phyloP scores from a whole-genome alignment of 2,797 vertebrate species.

The Danio choprae region DNA sequence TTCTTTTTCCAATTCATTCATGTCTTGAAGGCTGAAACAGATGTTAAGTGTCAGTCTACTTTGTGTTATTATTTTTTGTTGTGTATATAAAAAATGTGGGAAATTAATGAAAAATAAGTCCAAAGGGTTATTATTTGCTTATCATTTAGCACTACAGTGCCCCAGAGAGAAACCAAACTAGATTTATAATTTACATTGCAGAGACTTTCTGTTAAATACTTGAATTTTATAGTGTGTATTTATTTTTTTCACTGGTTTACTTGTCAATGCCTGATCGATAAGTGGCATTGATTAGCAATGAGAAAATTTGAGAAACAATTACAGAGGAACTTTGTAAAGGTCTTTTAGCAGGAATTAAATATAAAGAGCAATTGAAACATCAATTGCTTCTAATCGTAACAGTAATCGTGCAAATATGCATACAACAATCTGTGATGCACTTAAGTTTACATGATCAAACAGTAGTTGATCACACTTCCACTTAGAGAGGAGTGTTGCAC shows the following conservation, averaged over 20 bases:
- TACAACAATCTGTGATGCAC: not conserved
- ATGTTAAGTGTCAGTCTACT: not conserved
- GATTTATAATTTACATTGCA: conserved; percentile 6
- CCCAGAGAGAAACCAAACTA: conserved; percentile 23
- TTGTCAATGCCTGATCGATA: conserved; percentile 16
- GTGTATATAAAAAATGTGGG: not conserved
- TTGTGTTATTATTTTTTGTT: too few species aligned
- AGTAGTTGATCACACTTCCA: not conserved
- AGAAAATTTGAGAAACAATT: not conserved
- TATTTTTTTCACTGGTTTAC: conserved; percentile 44
- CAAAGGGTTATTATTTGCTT: conserved; percentile 6
- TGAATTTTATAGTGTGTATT: conserved; percentile 64
- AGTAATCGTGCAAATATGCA: not conserved
- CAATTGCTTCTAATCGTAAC: not conserved
- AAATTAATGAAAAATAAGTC: conserved; percentile 1
- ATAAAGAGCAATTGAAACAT: not conserved
- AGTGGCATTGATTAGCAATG: not conserved
- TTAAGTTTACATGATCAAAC: not conserved
- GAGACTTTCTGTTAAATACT: conserved; percentile 55
- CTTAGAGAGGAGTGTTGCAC: not conserved
- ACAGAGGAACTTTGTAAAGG: conserved; percentile 8
- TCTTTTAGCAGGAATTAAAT: not conserved
- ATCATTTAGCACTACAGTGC: conserved; percentile 12
- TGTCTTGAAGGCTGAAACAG: not conserved
- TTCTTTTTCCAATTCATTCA: conserved; percentile 11